Conservation (phyloP, 2,888 invertebrate species). For the Lottia gigantea region DNA sequence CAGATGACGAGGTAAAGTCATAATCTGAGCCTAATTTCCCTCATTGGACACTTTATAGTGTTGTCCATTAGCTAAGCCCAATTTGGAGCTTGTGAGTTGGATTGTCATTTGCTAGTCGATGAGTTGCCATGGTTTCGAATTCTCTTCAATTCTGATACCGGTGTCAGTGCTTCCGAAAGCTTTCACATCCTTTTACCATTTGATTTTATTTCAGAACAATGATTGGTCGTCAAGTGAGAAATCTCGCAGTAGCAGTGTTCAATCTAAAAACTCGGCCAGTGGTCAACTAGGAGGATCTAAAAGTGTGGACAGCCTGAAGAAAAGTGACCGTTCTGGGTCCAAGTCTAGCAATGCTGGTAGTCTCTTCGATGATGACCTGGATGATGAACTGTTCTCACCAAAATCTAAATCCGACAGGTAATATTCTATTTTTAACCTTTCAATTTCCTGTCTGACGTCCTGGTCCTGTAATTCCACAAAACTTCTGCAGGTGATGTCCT, state of each 20-base stretch:
- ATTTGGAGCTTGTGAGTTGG: too few relatives aligned
- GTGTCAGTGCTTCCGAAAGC: too few relatives aligned
- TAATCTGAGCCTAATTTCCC: background rate
- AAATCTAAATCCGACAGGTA: conserved; percentile 47
- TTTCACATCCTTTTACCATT: background rate
- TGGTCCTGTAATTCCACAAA: too few relatives aligned
- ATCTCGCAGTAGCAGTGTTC: conserved; percentile 44
- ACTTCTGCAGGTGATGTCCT: too few relatives aligned
- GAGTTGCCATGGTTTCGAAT: too few relatives aligned
- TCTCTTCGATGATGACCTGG: conserved; percentile 51
- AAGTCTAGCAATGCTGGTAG: conserved; percentile 38
- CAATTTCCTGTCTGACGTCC: too few relatives aligned
- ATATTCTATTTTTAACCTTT: conserved; percentile 13
- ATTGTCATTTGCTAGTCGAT: too few relatives aligned
- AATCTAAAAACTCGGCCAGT: conserved; percentile 41
- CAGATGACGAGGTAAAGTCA: conserved; percentile 45
- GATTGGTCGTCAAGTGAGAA: conserved; percentile 43
- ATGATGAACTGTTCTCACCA: conserved; percentile 42
- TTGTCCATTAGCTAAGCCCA: too few relatives aligned
- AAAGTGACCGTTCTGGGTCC: conserved; percentile 30
- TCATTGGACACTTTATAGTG: too few relatives aligned
- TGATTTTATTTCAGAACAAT: conserved; percentile 27
- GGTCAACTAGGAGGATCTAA: conserved; percentile 20
- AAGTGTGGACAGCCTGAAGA: conserved; percentile 26
- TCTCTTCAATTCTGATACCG: background rate